Conservation (phyloP, 1,140 invertebrate species). For the Maniola jurtina region DNA sequence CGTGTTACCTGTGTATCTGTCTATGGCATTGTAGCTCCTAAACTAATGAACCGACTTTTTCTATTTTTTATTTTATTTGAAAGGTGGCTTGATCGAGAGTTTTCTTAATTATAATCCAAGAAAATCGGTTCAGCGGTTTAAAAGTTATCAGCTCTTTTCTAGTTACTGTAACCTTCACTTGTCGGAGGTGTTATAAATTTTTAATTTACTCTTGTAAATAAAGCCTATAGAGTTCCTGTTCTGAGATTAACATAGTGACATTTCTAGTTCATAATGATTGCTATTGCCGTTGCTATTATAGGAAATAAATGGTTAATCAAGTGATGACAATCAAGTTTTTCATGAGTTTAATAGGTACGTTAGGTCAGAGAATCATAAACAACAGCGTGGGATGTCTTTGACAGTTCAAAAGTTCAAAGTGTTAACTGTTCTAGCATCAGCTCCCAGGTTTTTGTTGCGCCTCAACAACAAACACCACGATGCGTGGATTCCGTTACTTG, state of each 20-base stretch:
- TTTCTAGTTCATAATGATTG: background rate
- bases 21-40: too few relatives aligned
- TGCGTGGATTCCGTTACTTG: constrained; percentile 44
- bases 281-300: background rate
- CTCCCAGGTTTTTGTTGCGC: constrained; percentile 39
- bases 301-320: background rate
- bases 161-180: too few relatives aligned
- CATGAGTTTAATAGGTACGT: background rate
- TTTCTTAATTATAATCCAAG: too few relatives aligned
- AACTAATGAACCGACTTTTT: too few relatives aligned
- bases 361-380: background rate
- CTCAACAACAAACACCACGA: constrained; percentile 36
- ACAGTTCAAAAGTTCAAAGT: constrained; percentile 29
- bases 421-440: constrained; percentile 10
- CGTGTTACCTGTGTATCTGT: too few relatives aligned
- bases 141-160: too few relatives aligned
- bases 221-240: background rate
- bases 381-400: constrained; percentile 55
- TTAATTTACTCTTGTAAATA: too few relatives aligned
- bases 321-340: background rate
- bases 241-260: background rate
- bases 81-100: too few relatives aligned
- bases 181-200: too few relatives aligned
- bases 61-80: too few relatives aligned
- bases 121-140: too few relatives aligned